Base-by-base conservation (phyloP, 2,113 vertebrate species). In the Spizaetus ornatus region DNA sequence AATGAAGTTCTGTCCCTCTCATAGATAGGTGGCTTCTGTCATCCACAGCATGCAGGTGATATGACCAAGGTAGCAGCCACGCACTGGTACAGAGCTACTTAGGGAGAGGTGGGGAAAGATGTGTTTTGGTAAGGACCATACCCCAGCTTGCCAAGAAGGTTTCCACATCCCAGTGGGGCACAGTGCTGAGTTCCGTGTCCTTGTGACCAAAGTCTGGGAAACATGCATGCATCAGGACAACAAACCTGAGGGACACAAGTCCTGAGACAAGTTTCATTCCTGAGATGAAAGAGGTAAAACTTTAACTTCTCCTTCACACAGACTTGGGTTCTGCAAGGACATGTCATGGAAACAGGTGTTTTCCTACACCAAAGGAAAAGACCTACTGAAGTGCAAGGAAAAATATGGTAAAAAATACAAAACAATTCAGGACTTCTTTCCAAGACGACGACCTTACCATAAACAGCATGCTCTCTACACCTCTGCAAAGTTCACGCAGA, bases 1-100 rank as follows among this genome's bases (percentile, higher is more conserved):
- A 13, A 10, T 58, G 47, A 71, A 76, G 17, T 32, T 43, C 21
- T 67, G 11, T 38, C 66, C 19, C 20, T 93, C 2, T 72, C 23
- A 17, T 11, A 45, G 43, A 13, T 2, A 11, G 21, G 5, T 63
- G 56, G 6, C 16, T 93, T 82, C 62, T 67, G 11, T 67, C 47
- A 71, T 53, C 34, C 5, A 40, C 65, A 40, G 9, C 25, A 27
- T 13, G 29, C 16, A 62, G 50, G 7, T 66, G 40, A 31, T 34
- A n/a, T 19, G 36, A 56, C 40, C 50, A 42, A 70, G 42, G 42
- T 26, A 56, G 19, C 26, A 7, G 5, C 74, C 40, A 26, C 20
- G 2, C 13, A 38, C 5, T 14, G 43, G 23, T 38, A 27, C 13
- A 63, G 7, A 19, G 13, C 34, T 72, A 0, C 25, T 53, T 48